Percentiles rank a stretch among this genome's conserved stretches.
Evolutionary conservation across 2,797 vertebrate genomes (phyloP).

Genomic region (Xenopus petersii): DNA sequence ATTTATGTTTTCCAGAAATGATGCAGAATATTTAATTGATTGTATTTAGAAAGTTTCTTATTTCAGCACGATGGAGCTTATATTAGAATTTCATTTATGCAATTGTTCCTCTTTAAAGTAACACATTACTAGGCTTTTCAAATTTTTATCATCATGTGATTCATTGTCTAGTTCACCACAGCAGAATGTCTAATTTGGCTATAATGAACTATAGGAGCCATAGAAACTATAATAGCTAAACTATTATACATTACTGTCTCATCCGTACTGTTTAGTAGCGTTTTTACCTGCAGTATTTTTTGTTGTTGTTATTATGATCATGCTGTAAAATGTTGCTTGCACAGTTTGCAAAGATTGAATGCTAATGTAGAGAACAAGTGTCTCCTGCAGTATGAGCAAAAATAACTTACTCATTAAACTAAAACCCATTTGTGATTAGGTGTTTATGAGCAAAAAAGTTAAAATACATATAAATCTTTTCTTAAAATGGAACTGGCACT

Average conservation of each 20-base stretch:
- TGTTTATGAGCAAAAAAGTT: background rate
- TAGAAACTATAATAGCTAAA: conserved; percentile 21
- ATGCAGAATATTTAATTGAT: no score
- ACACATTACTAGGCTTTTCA: conserved; percentile 24
- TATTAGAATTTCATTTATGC: no score
- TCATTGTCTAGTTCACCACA: conserved; percentile 8
- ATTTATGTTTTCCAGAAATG: no score
- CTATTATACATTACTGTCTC: conserved; percentile 29
- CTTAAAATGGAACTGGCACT: no score
- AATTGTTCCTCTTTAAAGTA: background rate
- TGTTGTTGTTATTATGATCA: conserved; percentile 8
- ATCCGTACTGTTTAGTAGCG: conserved; percentile 36
- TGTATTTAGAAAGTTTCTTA: no score
- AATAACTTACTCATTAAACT: conserved; percentile 9
- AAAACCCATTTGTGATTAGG: conserved; percentile 10
- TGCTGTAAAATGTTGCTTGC: background rate
- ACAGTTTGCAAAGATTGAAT: conserved; percentile 36
- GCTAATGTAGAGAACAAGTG: conserved; percentile 5
- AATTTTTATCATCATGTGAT: background rate
- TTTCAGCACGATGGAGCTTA: no score
- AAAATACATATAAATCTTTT: conserved; percentile 1
- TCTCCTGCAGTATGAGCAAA: conserved; percentile 15
- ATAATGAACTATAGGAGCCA: conserved; percentile 29
- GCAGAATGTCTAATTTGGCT: conserved; percentile 11
- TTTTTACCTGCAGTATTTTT: conserved; percentile 31